These are phyloP conservation scores for Andricus grossulariae DNA, from an alignment of 1,140 invertebrate species.

Conservation along the genomic window DNA sequence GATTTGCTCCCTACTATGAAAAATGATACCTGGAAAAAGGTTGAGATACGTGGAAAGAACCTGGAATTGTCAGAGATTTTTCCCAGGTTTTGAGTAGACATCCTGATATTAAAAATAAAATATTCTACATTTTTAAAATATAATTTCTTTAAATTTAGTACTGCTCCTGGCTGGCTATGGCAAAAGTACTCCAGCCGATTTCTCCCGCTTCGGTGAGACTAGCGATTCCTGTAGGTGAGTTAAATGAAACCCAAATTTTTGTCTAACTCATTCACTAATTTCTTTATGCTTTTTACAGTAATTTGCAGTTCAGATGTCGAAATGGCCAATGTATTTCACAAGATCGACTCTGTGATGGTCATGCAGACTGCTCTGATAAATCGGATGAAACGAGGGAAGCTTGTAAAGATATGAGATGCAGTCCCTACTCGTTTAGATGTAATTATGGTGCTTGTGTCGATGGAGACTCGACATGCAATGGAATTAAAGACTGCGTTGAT, in stretches of 20 bases:
- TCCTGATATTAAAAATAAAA: too few species aligned
- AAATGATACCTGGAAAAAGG: too few species aligned
- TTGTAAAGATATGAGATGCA: slow-evolving; percentile 74
- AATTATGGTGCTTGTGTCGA: slow-evolving; percentile 79
- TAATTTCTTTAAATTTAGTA: slow-evolving; percentile 5
- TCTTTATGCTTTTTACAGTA: slow-evolving; percentile 34
- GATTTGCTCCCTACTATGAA: too few species aligned
- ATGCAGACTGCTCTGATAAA: slow-evolving; percentile 75
- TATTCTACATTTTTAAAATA: too few species aligned
- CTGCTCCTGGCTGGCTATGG: slow-evolving; percentile 11
- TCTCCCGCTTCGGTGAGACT: not conserved
- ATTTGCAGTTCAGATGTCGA: slow-evolving; percentile 59
- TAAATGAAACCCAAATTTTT: slow-evolving; percentile 5
- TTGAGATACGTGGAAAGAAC: too few species aligned
- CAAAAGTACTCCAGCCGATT: slow-evolving; percentile 9
- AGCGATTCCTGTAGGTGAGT: slow-evolving; percentile 31
- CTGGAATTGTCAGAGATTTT: too few species aligned
- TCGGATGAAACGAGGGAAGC: slow-evolving; percentile 79
- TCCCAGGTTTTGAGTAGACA: too few species aligned
- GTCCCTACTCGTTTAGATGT: slow-evolving; percentile 76
- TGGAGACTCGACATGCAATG: slow-evolving; percentile 77
- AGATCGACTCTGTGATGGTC: slow-evolving; percentile 76
- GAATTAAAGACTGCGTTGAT: slow-evolving; percentile 79
- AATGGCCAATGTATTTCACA: slow-evolving; percentile 65
- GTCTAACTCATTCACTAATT: not conserved